Evolutionary conservation across 1,140 invertebrate species (phyloP).

Genomic region (Sitobion miscanthi): DNA sequence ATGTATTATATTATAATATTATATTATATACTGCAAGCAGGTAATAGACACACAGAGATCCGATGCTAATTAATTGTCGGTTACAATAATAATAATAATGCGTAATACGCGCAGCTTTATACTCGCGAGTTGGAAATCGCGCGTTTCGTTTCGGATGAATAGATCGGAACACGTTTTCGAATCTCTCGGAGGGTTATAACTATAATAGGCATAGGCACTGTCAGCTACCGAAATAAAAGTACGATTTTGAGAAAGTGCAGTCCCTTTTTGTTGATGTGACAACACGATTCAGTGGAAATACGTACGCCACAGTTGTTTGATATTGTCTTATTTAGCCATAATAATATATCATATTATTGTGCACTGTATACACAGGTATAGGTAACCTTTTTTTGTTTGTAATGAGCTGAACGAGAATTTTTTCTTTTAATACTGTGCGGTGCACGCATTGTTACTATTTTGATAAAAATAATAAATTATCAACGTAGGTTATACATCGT

Average conservation of each 20-base stretch:
- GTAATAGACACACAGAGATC: not conserved
- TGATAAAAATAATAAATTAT: slow-evolving; percentile 8
- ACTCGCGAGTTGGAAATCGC: not conserved
- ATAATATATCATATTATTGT: not conserved
- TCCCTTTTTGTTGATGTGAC: not conserved
- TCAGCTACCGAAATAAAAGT: not conserved
- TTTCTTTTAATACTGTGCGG: not conserved
- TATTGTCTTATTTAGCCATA: not conserved
- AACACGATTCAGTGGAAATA: not conserved
- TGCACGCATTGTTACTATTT: not conserved
- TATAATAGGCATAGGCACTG: not conserved
- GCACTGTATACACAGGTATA: not conserved
- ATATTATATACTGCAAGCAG: not conserved
- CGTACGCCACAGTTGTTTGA: not conserved
- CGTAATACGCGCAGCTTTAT: not conserved
- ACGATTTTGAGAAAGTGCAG: not conserved
- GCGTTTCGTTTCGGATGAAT: slow-evolving; percentile 8
- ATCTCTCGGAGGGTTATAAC: not conserved
- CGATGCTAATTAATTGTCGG: slow-evolving; percentile 42
- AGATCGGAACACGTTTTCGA: not conserved
- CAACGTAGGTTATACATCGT: not conserved
- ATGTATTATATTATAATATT: not conserved
- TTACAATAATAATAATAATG: slow-evolving; percentile 10
- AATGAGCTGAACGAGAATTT: not conserved
- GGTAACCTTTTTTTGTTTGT: too few species aligned